A percentile compares a stretch with the other conserved stretches of the same genome.
Conservation (phyloP, 2,888 invertebrate genomes). For the Teinopalpus imperialis region DNA sequence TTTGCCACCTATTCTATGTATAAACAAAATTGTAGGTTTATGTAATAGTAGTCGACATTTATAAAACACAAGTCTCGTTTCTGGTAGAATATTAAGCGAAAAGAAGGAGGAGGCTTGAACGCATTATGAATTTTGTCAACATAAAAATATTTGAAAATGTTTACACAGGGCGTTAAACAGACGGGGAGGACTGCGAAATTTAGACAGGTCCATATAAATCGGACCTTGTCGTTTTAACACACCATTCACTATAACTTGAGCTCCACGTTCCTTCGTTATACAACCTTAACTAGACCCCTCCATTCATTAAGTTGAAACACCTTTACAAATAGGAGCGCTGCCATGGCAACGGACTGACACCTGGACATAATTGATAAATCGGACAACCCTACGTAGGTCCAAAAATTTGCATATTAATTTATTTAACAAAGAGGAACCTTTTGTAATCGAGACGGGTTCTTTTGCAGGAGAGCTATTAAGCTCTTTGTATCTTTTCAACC, state of each 20-base stretch:
- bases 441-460: conserved; percentile 47
- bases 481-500: conserved; percentile 4
- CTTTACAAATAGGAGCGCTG: conserved; percentile 40
- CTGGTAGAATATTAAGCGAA: conserved; percentile 20
- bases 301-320: conserved; percentile 24
- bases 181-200: conserved; percentile 22
- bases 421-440: conserved; percentile 41
- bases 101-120: conserved; percentile 8
- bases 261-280: conserved; percentile 23
- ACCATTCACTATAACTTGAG: conserved; percentile 15
- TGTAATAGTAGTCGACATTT: no score
- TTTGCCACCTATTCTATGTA: no score
- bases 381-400: conserved; percentile 33
- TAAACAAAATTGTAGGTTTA: no score
- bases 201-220: conserved; percentile 2
- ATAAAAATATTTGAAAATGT: conserved; percentile 26
- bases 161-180: conserved; percentile 18
- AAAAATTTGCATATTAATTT: conserved; percentile 70
- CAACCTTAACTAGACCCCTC: conserved; percentile 31
- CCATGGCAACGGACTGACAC: conserved; percentile 57
- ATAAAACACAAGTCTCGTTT: background rate
- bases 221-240: background rate
- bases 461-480: conserved; percentile 12
- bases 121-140: conserved; percentile 26
- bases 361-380: conserved; percentile 45